Evolutionary conservation across 2,113 vertebrate species (phyloP), one percentile per base, ranked within the genome.

Genomic region (Ammodytes marinus): DNA sequence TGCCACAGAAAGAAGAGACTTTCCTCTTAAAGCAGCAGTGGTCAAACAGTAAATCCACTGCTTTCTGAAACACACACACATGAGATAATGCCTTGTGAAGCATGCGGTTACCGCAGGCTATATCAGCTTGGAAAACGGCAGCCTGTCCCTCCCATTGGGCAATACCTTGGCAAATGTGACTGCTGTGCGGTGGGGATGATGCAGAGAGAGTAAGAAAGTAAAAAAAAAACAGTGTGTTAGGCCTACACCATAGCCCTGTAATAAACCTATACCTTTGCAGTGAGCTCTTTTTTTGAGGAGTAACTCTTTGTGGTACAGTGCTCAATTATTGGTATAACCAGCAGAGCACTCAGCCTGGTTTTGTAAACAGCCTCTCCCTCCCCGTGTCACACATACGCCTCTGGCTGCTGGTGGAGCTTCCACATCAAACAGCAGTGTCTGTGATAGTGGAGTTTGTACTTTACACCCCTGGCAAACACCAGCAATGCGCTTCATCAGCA

Each of bases 1-100:
- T 67, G 88, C 93, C 92, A 85, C 94, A 92, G 91, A 90, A 82
- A 84, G 89, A 93, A 93, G 93, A 95, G 88, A 90, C 89, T 94
- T 94, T 93, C 90, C 89, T 92, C 91, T 89, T 91, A 83, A 90
- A 86, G 92, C 89, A 89, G 89, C 90, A 83, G 86, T n/a, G 89
- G 93, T 93, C 90, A 87, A 92, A 86, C 66, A 86, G 82, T 88
- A 89, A 89, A 88, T 89, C 85, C 77, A 52, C 81, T 69, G 83
- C 74, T 87, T 66, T 93, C 88, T 87, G 86, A 90, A 92, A 86
- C 47, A 39, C 85, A 84, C 85, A 84, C 89, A 88, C 87, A 91
- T 84, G 87, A 93, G 87, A 93, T 93, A 94, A 94, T 93, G 87
- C 88, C 85, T 88, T 91, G 83, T 82, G 89, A 91, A 88, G 90